Conservation (phyloP, 2,888 invertebrate species). For the Drosophila histrio region DNA sequence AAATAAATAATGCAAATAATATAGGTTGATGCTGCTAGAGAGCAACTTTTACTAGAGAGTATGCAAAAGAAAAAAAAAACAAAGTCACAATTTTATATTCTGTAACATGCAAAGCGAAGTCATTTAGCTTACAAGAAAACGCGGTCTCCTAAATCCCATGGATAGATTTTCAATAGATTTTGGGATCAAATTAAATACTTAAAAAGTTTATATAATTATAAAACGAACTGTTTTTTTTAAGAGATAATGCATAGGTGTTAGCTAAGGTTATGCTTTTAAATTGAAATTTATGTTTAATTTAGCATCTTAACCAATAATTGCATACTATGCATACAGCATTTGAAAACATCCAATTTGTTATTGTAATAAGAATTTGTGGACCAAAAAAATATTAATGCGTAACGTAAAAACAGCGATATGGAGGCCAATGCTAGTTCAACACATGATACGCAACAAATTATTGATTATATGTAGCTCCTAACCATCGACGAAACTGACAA, state of each 20-base stretch:
- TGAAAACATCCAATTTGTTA: constrained; percentile 12
- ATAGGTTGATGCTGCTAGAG: too few species aligned
- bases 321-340: neutral
- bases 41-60: too few species aligned
- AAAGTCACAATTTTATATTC: too few species aligned
- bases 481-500: constrained; percentile 51
- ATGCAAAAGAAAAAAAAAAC: too few species aligned
- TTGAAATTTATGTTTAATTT: neutral
- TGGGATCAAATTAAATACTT: too few species aligned
- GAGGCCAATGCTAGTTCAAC: constrained; percentile 65
- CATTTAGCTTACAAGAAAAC: too few species aligned
- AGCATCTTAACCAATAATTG: neutral
- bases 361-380: constrained; percentile 14
- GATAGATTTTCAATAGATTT: too few species aligned
- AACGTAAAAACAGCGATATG: constrained; percentile 31
- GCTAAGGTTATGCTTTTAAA: neutral
- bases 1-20: too few species aligned
- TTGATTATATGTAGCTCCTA: constrained; percentile 48
- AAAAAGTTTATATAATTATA: too few species aligned
- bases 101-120: too few species aligned
- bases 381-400: constrained; percentile 10
- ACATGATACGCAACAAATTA: constrained; percentile 51
- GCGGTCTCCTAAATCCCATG: too few species aligned
- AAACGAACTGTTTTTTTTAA: too few species aligned
- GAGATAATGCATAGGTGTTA: neutral